Percentiles rank a stretch among this genome's conserved stretches.
phyloP scores from a whole-genome alignment of 1,140 invertebrate genomes.

The Drosophila serrata region DNA sequence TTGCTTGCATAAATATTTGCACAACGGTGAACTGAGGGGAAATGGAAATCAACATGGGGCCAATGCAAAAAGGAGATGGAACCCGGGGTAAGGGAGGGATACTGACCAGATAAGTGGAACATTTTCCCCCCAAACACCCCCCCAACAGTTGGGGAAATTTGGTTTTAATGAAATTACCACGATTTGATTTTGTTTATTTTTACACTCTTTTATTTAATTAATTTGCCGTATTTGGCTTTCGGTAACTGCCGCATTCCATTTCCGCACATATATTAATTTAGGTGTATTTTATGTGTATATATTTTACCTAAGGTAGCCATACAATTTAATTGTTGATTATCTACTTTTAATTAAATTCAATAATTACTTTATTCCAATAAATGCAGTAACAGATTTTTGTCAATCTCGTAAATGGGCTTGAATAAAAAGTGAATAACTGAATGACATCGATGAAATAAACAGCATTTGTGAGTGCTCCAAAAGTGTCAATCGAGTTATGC shows the following conservation, averaged over 20 bases:
- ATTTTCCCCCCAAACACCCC: slow-evolving; percentile 4
- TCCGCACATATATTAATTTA: slow-evolving; percentile 25
- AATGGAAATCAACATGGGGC: slow-evolving; percentile 24
- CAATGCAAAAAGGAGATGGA: neutral
- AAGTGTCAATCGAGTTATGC: slow-evolving; percentile 51
- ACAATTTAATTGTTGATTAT: slow-evolving; percentile 78
- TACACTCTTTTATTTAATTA: slow-evolving; percentile 72
- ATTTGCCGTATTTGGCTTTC: slow-evolving; percentile 66
- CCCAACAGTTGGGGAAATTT: slow-evolving; percentile 19
- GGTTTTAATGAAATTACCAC: slow-evolving; percentile 68
- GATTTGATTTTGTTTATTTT: slow-evolving; percentile 71
- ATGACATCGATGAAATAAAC: slow-evolving; percentile 26
- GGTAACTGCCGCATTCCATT: slow-evolving; percentile 25
- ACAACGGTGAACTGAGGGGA: slow-evolving; percentile 19
- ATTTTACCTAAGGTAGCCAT: slow-evolving; percentile 72
- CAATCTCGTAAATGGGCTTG: slow-evolving; percentile 21
- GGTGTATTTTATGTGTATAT: slow-evolving; percentile 41
- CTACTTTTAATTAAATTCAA: slow-evolving; percentile 72
- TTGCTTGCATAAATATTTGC: slow-evolving; percentile 72
- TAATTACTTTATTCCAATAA: slow-evolving; percentile 53
- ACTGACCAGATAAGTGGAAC: slow-evolving; percentile 39
- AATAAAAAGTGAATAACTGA: slow-evolving; percentile 12
- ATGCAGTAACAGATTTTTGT: slow-evolving; percentile 36
- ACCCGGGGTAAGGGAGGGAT: neutral
- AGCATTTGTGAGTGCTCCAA: slow-evolving; percentile 37